Percentiles rank a stretch among this genome's conserved stretches.
These are phyloP conservation scores for Ptychadena robeensis DNA, from an alignment of 2,797 vertebrate species.

Conservation along the genomic window DNA sequence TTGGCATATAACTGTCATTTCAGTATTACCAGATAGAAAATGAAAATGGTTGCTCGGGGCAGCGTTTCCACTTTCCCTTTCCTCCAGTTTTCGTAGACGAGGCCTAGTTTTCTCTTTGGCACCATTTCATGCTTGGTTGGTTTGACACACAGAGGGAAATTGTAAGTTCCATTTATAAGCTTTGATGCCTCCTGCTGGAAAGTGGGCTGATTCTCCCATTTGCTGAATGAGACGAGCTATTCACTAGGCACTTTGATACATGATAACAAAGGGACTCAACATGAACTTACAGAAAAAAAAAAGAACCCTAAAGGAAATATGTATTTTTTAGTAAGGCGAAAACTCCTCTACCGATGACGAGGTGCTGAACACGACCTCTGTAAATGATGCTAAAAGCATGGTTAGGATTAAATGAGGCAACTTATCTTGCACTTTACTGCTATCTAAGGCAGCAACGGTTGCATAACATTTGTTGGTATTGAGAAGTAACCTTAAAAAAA, in stretches of 20 bases:
- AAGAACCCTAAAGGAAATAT: slow-evolving; percentile 5
- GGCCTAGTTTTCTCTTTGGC: slow-evolving; percentile 34
- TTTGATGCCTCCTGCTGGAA: slow-evolving; percentile 26
- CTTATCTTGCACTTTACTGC: slow-evolving; percentile 79
- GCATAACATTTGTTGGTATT: slow-evolving; percentile 66
- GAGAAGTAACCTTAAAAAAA: slow-evolving; percentile 67
- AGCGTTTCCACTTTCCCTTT: background rate
- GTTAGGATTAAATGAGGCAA: slow-evolving; percentile 73
- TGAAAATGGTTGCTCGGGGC: background rate
- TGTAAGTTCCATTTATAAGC: slow-evolving; percentile 38
- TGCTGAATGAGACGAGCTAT: slow-evolving; percentile 22
- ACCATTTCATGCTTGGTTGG: slow-evolving; percentile 23
- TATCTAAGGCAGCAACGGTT: slow-evolving; percentile 72
- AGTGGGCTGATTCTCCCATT: slow-evolving; percentile 3
- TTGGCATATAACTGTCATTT: background rate
- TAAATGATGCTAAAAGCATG: slow-evolving; percentile 51
- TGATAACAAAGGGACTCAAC: slow-evolving; percentile 43
- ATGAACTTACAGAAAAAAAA: background rate
- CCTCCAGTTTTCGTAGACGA: background rate
- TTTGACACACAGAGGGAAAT: slow-evolving; percentile 22
- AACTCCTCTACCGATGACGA: slow-evolving; percentile 19
- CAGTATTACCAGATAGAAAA: background rate
- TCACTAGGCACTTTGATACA: slow-evolving; percentile 42
- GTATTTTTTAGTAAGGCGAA: slow-evolving; percentile 17
- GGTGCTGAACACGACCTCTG: slow-evolving; percentile 17